phyloP scores from a whole-genome alignment of 2,888 invertebrate genomes.

The Allygus modestus region DNA sequence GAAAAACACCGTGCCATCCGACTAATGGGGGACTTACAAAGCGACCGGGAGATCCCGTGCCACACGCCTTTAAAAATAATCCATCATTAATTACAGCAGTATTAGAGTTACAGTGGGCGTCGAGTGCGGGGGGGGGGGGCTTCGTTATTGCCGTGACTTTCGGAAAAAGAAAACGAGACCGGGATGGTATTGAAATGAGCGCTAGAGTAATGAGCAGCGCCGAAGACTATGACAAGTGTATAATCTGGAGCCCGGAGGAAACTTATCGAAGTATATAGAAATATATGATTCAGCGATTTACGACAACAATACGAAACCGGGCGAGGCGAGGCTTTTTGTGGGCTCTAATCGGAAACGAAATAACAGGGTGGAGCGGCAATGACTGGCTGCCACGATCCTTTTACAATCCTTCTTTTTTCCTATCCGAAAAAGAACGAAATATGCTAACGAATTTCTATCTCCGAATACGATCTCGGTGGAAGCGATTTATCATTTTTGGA shows the following conservation, averaged over 20 bases:
- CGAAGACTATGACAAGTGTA: conserved; percentile 65
- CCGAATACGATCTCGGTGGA: conserved; percentile 65
- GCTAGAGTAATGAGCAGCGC: conserved; percentile 60
- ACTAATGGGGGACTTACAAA: conserved; percentile 18
- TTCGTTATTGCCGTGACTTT: conserved; percentile 66
- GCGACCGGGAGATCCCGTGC: conserved; percentile 12
- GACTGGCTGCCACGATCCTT: conserved; percentile 57
- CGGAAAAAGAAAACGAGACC: conserved; percentile 63
- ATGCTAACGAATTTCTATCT: conserved; percentile 68
- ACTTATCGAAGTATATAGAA: conserved; percentile 66
- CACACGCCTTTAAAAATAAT: conserved; percentile 62
- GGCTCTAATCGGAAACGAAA: conserved; percentile 63
- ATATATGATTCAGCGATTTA: conserved; percentile 66
- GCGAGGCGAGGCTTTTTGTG: conserved; percentile 61
- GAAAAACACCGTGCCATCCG: not conserved
- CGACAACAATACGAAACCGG: conserved; percentile 64
- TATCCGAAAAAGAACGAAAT: conserved; percentile 67
- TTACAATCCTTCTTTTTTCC: conserved; percentile 64
- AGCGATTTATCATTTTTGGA: conserved; percentile 67
- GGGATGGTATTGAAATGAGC: conserved; percentile 62
- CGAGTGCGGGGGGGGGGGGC: conserved; percentile 23
- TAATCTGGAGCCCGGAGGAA: conserved; percentile 64
- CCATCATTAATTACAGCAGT: conserved; percentile 65
- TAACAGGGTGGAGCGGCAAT: conserved; percentile 56
- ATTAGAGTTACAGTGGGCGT: conserved; percentile 41